Evolutionary conservation across 1,140 invertebrate species (phyloP), one percentile per base, ranked within the genome.

Genomic region (Pogonomyrmex californicus): DNA sequence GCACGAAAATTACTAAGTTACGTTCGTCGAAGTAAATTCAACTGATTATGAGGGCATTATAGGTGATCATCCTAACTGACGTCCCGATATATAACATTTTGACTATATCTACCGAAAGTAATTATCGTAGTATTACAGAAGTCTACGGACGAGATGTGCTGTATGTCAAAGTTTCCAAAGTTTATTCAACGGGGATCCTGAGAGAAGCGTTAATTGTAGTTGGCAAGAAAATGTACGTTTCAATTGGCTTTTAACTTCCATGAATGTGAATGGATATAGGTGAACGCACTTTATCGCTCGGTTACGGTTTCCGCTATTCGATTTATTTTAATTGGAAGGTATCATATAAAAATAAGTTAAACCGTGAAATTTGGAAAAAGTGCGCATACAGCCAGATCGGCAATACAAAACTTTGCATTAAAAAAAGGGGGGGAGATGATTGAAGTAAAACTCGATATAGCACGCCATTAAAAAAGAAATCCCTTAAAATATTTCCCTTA

Each of bases 81-180:
- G 36, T 83, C 56, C n/a, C 79, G 51, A 83, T 83, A 75, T 75
- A 83, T 75, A 73, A 83, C 56, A 56, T 38, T 23, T 23, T 47
- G 66, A 75, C 68, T 83, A 75, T 63, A 54, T 82, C 65, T 51
- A 58, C 54, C 65, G 51, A 82, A 86, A 86, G 85, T 86, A 86
- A 86, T 86, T 86, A 86, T 86, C 85, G 65, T 44, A 51, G 47
- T 54, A 81, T 70, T 82, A 82, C 77, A 79, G 65, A 71, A 82
- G 58, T 70, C 79, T 83, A 70, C 76, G 76, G n/a, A 70, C 77
- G 63, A 23, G 23, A 49, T 33, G 71, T 77, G 33, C 76, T 70
- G 65, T 86, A 56, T 79, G 62, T 82, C 76, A 82, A 63, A 82
- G 85, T 82, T 86, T 70, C 49, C 9, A 60, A 82, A 82, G 85